Evolutionary conservation across 2,797 vertebrate genomes (phyloP), one percentile per base, ranked within the genome.

Genomic region (Ispidina lecontei): DNA sequence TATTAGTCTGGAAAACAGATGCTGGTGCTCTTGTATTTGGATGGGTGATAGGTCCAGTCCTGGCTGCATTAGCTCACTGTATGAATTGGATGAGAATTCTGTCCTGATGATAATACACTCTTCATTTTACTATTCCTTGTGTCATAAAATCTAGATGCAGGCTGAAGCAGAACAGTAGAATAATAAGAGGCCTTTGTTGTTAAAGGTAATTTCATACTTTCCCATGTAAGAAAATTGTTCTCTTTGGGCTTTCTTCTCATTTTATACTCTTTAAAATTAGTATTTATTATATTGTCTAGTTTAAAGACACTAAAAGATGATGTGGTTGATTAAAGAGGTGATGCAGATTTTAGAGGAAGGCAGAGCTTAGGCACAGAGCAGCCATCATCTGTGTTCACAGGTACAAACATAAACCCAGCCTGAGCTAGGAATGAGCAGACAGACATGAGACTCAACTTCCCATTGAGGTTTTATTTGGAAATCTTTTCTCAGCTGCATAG

Each of bases 321-420:
- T 19, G 52, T 44, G 28, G 88, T 91, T 93, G 47, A 89, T 95
- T 83, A 95, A 95, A 25, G 55, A 91, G 39, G 5, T 43, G 58
- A 90, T 73, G 43, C 26, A 65, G 26, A 60, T 75, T 90, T 75
- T 33, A 65, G 29, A n/a, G 22, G 51, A 64, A 77, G 83, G 39
- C 49, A 72, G 46, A 77, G 25, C 55, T 67, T 19, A 69, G 31
- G 65, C 55, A 56, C 29, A 47, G 26, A 51, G 18, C 25, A 70
- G 29, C 19, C 54, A 37, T 33, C 29, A 17, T 35, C 18, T 70
- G 4, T 59, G 25, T 52, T 28, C 46, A 22, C 14, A 59, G 51
- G 13, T 19, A 59, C 8, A 69, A 64, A 64, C 8, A 52, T 4
- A 82, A 89, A 79, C 26, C 6, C 41, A 84, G 41, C 14, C 28